Conservation (phyloP, 2,797 vertebrate genomes). For the Cirrhinus molitorella region DNA sequence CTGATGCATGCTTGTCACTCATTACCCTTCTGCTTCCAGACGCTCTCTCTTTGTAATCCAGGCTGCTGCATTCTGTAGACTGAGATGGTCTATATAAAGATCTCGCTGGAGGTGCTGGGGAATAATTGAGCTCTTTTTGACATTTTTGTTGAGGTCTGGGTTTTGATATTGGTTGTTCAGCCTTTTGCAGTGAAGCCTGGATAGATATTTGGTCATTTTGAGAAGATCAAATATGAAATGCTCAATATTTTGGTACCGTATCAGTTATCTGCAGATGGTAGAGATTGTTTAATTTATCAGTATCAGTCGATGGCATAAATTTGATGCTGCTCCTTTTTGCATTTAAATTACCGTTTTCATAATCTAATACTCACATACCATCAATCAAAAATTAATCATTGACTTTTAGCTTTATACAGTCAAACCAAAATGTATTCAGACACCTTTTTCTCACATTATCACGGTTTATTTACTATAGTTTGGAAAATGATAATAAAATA, state of each 20-base stretch:
- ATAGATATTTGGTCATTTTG: constrained; percentile 16
- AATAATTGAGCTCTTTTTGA: constrained; percentile 16
- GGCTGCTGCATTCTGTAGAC: constrained; percentile 38
- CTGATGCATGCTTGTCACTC: constrained; percentile 46
- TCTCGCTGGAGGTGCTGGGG: constrained; percentile 10
- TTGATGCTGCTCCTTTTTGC: neutral
- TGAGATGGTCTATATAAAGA: constrained; percentile 49
- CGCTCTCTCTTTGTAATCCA: constrained; percentile 24
- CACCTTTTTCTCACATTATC: too few relatives aligned
- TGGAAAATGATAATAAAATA: too few relatives aligned
- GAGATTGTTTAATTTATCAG: constrained; percentile 12
- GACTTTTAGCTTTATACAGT: too few relatives aligned
- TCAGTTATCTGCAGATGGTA: neutral
- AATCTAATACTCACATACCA: neutral
- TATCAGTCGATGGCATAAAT: neutral
- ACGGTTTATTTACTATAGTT: too few relatives aligned
- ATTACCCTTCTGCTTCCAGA: constrained; percentile 33
- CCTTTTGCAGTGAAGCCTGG: neutral
- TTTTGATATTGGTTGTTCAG: constrained; percentile 8
- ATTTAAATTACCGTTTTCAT: neutral
- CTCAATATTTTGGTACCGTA: neutral
- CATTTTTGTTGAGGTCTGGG: constrained; percentile 10
- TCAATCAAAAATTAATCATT: too few relatives aligned
- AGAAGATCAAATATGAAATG: neutral
- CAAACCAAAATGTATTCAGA: too few relatives aligned